phyloP scores from a whole-genome alignment of 2,797 vertebrate species.

The Huso huso region DNA sequence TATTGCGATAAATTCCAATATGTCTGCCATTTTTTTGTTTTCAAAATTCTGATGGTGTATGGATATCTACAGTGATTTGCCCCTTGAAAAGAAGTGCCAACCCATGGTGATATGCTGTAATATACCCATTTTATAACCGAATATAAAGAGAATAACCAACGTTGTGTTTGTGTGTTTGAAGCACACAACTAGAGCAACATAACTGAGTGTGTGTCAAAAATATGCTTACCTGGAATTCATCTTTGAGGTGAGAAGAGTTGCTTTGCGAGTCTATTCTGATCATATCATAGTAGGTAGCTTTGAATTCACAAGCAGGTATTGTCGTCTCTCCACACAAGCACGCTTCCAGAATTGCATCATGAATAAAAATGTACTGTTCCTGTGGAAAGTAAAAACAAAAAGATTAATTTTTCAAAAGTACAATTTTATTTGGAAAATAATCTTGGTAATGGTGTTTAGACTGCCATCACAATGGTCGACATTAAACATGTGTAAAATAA shows the following conservation, averaged over 20 bases:
- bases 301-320: conserved; percentile 94
- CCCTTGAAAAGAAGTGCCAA: no score
- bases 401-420: not conserved
- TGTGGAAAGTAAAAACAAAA: conserved; percentile 41
- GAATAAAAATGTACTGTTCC: conserved; percentile 99
- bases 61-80: no score
- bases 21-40: no score
- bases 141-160: not conserved
- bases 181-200: not conserved
- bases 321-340: conserved; percentile 97
- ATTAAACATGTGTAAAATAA: not conserved
- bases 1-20: no score
- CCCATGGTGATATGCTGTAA: no score
- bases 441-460: no score
- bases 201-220: not conserved
- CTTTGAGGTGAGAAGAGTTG: conserved; percentile 97
- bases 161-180: not conserved
- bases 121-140: not conserved
- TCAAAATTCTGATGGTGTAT: no score
- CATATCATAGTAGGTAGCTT: conserved; percentile 97
- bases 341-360: conserved; percentile 96
- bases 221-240: conserved; percentile 88
- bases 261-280: conserved; percentile 98
- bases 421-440: not conserved
- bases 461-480: no score